These are phyloP conservation scores for Bruchidius siliquastri DNA, from an alignment of 2,888 invertebrate genomes.

Conservation along the genomic window DNA sequence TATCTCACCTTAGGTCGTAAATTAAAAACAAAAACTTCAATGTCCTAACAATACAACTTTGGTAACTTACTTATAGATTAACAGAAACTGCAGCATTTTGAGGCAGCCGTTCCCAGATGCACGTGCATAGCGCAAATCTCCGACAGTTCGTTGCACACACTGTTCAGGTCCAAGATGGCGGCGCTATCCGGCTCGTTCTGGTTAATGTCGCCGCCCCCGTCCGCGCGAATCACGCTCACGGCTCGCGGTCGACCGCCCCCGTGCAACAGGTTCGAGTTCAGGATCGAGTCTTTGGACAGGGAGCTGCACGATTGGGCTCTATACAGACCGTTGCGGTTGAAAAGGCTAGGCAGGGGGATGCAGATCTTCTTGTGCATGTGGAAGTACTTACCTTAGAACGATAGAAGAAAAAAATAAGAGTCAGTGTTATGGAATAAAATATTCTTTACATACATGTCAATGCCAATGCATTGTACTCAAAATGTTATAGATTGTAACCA, in stretches of 20 bases:
- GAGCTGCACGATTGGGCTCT: slow-evolving; percentile 63
- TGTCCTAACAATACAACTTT: not conserved
- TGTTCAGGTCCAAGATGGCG: slow-evolving; percentile 41
- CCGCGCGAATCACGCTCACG: slow-evolving; percentile 42
- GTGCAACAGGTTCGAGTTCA: slow-evolving; percentile 27
- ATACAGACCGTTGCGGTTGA: slow-evolving; percentile 52
- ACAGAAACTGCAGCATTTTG: slow-evolving; percentile 58
- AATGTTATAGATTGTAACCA: no score
- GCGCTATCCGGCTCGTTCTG: slow-evolving; percentile 46
- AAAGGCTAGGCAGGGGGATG: slow-evolving; percentile 55
- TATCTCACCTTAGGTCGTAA: not conserved
- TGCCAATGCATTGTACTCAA: no score
- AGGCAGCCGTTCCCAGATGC: slow-evolving; percentile 42
- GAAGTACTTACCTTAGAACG: slow-evolving; percentile 52
- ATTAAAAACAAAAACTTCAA: not conserved
- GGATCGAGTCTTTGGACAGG: slow-evolving; percentile 50
- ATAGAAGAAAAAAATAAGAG: not conserved
- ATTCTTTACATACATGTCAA: no score
- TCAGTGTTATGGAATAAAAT: no score
- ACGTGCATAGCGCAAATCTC: slow-evolving; percentile 54
- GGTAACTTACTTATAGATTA: slow-evolving; percentile 26
- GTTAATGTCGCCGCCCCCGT: slow-evolving; percentile 51
- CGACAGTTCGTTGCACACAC: slow-evolving; percentile 48
- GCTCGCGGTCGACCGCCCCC: slow-evolving; percentile 28
- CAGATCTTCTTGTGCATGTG: slow-evolving; percentile 64